phyloP scores from a whole-genome alignment of 2,113 vertebrate genomes.

The Dicrurus megarhynchus region DNA sequence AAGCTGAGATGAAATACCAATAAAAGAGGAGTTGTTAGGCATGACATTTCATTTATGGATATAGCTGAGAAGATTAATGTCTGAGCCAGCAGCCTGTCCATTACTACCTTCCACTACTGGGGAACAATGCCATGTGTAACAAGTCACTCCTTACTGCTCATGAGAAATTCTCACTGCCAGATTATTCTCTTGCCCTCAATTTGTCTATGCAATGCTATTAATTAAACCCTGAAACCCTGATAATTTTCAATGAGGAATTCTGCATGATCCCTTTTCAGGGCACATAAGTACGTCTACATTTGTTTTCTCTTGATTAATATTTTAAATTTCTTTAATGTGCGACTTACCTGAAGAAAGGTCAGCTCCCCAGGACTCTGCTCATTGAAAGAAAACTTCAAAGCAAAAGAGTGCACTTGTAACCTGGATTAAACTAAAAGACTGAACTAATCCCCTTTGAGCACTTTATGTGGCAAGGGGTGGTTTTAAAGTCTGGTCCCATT shows the following conservation, averaged over 20 bases:
- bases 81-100: constrained; percentile 12
- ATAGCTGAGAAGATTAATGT: constrained; percentile 14
- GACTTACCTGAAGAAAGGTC: not conserved
- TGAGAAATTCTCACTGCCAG: not conserved
- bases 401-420: not conserved
- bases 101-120: not conserved
- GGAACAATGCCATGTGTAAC: not conserved
- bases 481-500: not conserved
- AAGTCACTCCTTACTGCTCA: not conserved
- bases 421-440: not conserved
- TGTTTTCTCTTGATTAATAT: not conserved
- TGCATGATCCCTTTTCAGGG: not conserved
- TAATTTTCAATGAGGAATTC: not conserved
- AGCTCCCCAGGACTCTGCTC: not conserved
- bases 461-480: not conserved
- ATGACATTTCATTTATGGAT: constrained; percentile 46
- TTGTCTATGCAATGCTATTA: not conserved
- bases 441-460: not conserved
- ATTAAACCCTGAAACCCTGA: not conserved
- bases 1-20: not conserved
- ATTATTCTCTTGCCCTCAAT: not conserved
- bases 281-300: fast-evolving
- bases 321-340: not conserved
- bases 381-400: not conserved
- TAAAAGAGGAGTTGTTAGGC: constrained; percentile 25